Conservation (phyloP, 1,140 invertebrate species). For the Rhopalosiphum padi region DNA sequence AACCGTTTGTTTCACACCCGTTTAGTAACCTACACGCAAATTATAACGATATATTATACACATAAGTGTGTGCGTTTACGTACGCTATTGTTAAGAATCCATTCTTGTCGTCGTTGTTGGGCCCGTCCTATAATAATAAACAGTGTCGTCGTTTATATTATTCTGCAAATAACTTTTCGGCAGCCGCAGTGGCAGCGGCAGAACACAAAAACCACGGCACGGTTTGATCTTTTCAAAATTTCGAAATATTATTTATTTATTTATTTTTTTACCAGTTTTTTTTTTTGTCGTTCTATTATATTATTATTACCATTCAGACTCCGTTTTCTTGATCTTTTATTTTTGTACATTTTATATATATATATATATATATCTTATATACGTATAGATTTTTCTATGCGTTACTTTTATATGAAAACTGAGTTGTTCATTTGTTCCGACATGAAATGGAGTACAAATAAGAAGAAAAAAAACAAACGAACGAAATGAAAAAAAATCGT, state of each 20-base stretch:
- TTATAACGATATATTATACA: neutral
- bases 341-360: neutral
- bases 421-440: neutral
- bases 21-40: neutral
- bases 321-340: neutral
- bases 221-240: neutral
- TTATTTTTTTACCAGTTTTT: neutral
- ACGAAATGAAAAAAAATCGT: neutral
- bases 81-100: neutral
- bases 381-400: neutral
- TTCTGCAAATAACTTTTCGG: neutral
- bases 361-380: neutral
- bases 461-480: neutral
- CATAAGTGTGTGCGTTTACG: neutral
- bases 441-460: neutral
- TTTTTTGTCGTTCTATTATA: neutral
- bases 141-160: neutral
- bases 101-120: neutral
- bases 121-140: neutral
- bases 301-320: neutral
- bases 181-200: too few species aligned
- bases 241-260: neutral
- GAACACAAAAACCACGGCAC: neutral
- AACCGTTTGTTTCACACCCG: neutral
- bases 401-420: constrained; percentile 6